Percentiles rank a stretch among this genome's conserved stretches.
Conservation (phyloP, 2,797 vertebrate genomes). For the Tangara arthus region DNA sequence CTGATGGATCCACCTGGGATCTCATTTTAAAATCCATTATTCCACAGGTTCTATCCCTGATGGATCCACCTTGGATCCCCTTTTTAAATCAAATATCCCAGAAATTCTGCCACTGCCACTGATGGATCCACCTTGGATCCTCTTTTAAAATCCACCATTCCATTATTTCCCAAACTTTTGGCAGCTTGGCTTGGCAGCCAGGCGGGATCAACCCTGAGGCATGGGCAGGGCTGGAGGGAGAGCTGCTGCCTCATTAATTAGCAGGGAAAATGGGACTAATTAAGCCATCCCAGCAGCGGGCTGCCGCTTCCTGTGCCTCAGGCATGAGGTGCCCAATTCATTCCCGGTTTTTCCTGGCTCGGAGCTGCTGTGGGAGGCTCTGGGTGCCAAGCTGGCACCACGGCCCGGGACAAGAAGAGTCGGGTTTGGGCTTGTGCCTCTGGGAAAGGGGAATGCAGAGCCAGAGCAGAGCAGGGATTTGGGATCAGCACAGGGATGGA, state of each 20-base stretch:
- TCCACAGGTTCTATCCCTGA: too few relatives aligned
- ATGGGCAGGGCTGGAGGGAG: background rate
- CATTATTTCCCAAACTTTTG: background rate
- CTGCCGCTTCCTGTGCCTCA: background rate
- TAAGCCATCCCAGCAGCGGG: background rate
- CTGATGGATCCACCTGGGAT: too few relatives aligned
- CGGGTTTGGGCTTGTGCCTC: background rate
- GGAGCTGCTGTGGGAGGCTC: background rate
- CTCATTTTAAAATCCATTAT: too few relatives aligned
- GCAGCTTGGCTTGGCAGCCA: background rate
- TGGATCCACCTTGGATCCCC: background rate
- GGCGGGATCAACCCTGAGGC: background rate
- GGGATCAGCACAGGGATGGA: background rate
- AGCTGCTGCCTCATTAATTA: background rate
- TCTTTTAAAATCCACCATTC: background rate
- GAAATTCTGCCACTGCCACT: too few relatives aligned
- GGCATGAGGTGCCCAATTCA: background rate
- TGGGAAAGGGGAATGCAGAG: background rate
- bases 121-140: background rate
- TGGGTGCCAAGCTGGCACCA: background rate
- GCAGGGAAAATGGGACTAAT: background rate
- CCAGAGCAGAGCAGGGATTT: background rate
- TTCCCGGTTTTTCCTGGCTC: background rate
- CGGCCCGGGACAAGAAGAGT: background rate
- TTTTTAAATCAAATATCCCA: background rate